Conservation (phyloP, 2,888 invertebrate genomes). For the Argyra leucocephala region DNA sequence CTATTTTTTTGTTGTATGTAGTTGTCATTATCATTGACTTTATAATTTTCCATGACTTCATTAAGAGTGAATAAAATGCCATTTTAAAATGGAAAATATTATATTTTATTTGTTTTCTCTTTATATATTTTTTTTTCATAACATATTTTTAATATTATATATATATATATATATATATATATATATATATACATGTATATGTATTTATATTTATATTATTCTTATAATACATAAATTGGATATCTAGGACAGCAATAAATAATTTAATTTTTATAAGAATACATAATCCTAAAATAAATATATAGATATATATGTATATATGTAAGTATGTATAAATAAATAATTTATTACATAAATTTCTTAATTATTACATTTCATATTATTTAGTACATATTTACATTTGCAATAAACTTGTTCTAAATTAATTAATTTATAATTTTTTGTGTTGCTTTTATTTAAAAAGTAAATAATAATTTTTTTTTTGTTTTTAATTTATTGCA, state of each 20-base stretch:
- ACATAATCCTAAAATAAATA: neutral
- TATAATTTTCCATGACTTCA: no score
- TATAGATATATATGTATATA: neutral
- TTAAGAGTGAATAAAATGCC: no score
- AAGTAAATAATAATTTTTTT: no score
- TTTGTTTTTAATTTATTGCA: neutral
- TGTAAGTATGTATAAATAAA: neutral
- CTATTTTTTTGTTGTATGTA: no score
- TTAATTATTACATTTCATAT: neutral
- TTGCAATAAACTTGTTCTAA: neutral
- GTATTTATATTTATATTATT: neutral
- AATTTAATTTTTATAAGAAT: neutral
- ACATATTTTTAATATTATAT: no score
- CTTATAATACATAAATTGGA: neutral
- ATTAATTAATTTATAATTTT: no score
- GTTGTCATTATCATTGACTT: no score
- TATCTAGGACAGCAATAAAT: slow-evolving; percentile 3
- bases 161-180: no score
- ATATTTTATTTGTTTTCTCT: no score
- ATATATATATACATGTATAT: no score
- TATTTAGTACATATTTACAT: neutral
- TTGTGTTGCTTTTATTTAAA: no score
- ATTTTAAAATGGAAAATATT: no score
- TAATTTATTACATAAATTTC: slow-evolving; percentile 1
- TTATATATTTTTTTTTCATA: neutral